A percentile compares a stretch with the other conserved stretches of the same genome.
phyloP scores from a whole-genome alignment of 2,113 vertebrate species.

The Microtus pennsylvanicus region DNA sequence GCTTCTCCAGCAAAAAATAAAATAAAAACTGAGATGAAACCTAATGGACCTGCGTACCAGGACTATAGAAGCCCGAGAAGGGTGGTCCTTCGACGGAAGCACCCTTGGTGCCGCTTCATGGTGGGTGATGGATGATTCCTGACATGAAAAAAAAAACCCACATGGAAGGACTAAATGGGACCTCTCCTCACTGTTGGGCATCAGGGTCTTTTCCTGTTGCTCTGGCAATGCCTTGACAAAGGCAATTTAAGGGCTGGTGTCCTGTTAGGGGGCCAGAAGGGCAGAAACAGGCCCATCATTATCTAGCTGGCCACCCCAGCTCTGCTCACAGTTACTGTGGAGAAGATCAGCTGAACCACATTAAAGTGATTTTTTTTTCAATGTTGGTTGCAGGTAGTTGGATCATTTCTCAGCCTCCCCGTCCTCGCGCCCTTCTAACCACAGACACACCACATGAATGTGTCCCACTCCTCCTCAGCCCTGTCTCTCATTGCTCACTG shows the following conservation, averaged over 20 bases:
- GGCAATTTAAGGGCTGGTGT: neutral
- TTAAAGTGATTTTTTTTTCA: neutral
- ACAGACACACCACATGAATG: rapidly evolving
- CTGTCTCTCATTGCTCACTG: neutral
- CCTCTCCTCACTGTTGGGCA: no score
- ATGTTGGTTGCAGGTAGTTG: neutral
- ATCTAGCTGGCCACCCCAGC: neutral
- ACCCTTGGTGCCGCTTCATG: neutral
- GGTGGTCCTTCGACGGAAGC: neutral
- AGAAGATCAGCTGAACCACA: neutral
- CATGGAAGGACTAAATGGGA: neutral
- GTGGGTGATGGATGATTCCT: neutral
- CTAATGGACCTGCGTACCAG: neutral
- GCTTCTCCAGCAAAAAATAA: neutral
- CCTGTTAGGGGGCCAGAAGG: neutral
- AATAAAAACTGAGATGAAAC: neutral
- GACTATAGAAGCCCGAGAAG: neutral
- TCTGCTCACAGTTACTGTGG: neutral
- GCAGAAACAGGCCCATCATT: neutral
- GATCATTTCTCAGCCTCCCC: neutral
- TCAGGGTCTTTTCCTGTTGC: neutral
- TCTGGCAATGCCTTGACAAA: neutral
- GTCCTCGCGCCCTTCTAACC: no score
- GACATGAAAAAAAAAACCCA: neutral
- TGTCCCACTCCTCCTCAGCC: neutral